Base-by-base conservation (phyloP, 2,113 vertebrate genomes). In the Ceratotherium simum region DNA sequence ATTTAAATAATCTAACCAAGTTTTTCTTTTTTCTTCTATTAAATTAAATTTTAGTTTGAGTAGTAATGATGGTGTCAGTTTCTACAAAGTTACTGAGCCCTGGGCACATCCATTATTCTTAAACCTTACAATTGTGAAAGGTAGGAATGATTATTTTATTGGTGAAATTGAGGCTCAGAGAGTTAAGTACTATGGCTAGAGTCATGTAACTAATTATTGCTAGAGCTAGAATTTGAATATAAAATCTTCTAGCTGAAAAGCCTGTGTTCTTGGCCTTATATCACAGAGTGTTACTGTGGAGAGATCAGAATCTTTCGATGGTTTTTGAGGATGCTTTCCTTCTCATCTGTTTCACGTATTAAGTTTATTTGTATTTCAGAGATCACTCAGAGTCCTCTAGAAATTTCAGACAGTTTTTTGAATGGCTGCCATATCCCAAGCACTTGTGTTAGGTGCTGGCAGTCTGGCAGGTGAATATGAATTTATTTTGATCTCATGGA, bases 311-410 rank as follows among this genome's bases (percentile, higher is more conserved):
- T 90, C 31, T 80, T 54, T 64, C 80, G 73, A 64, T 80, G 73
- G 56, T 39, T 90, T 82, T 82, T 65, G 36, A 75, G 56, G 14
- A n/a, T 58, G 58, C 64, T 56, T 90, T 83, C 48, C 79, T 75
- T 83, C 46, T 16, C 23, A 21, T 95, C 16, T 78, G 65, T 62
- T 72, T n/a, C 1, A 8, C 64, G 56, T 67, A 29, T 76, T 64
- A 62, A 51, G 56, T 85, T 39, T 85, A 69, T 95, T 33, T 91
- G 23, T n/a, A 69, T 78, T 85, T 69, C 48, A 85, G 94, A 69
- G 80, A 84, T 67, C 62, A 20, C 33, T 78, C 42, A 31, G 25
- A 78, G 33, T 70, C 33, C 72, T 85, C 13, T 70, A 60, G 51
- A 18, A 48, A 36, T 85, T 85, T 85, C 25, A 75, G 67, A 48